Base-by-base conservation (phyloP, 2,888 invertebrate species). In the Epirrita christyi region DNA sequence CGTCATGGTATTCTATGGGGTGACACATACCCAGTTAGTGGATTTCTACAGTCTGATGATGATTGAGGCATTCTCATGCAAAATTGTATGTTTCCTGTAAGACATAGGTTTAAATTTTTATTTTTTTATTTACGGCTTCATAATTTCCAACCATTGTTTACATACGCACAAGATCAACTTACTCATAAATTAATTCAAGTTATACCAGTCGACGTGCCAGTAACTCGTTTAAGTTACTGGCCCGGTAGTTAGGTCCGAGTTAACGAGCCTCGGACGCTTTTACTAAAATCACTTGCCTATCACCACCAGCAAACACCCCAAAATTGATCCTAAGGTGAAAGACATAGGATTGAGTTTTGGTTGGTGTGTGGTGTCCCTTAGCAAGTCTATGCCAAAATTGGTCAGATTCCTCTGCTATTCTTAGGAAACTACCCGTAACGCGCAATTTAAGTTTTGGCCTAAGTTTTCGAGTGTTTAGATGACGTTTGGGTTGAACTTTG, bases 251-350 rank as follows among this genome's bases (percentile, higher is more conserved):
- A 50, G 40, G 58, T 57, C 56, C 53, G 54, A 61, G 56, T 63
- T 64, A 67, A 67, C 64, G 66, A 64, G 14, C 61, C 59, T 60
- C 51, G 58, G 61, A 61, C 61, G 50, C 55, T 45, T 50, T 62
- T 51, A 58, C 64, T 50, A 37, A 61, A 65, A 65, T 63, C 61
- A 63, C 63, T 61, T 55, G 51, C 44, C 49, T 49, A 47, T 38
- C n/a, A 46, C 14, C 32, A 47, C 11, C 9, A 4, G 4, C 21
- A 21, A 21, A 2, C 32, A 13, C 46, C 40, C 13, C 36, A 29
- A 53, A 48, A 52, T 15, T 14, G 8, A 6, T 34, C 54, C 45
- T 43, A 51, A 49, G 0, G 1, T 0, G 36, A 7, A 9, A 2
- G n/a, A 1, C 1, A 7, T 58, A 57, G 41, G 54, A 52, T 56